Evolutionary conservation across 2,113 vertebrate species (phyloP).

Genomic region (Tragelaphus imberbis): DNA sequence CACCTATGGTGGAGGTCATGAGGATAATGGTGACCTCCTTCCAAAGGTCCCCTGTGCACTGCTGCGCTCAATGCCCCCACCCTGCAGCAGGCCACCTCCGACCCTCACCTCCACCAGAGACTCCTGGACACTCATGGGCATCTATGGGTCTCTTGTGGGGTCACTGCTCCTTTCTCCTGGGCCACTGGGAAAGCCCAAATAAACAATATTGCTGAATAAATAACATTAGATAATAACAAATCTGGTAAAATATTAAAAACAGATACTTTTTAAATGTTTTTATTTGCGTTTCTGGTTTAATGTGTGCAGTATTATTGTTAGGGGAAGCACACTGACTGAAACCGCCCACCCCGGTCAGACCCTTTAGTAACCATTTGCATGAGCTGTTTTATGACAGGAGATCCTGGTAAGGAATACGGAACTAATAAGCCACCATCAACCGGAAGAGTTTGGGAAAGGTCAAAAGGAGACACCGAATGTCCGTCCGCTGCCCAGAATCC

Average conservation of each 20-base stretch:
- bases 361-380: too few species aligned
- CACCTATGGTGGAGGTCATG: neutral
- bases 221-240: neutral
- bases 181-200: neutral
- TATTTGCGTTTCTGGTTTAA: neutral
- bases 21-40: neutral
- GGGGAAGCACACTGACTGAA: too few species aligned
- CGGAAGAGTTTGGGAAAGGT: too few species aligned
- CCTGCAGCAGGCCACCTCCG: accelerated
- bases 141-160: neutral
- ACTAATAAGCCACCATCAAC: too few species aligned
- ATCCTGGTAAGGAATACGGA: too few species aligned
- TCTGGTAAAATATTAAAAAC: slow-evolving; percentile 18
- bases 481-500: too few species aligned
- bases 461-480: too few species aligned
- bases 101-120: accelerated
- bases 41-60: neutral
- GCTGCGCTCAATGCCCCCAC: neutral
- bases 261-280: neutral
- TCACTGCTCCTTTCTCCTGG: neutral
- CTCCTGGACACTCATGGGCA: neutral
- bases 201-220: neutral
- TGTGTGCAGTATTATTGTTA: neutral
- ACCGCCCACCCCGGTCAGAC: too few species aligned
- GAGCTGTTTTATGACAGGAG: too few species aligned